Base-by-base conservation (phyloP, 2,113 vertebrate genomes). In the Typhlomys cinereus region DNA sequence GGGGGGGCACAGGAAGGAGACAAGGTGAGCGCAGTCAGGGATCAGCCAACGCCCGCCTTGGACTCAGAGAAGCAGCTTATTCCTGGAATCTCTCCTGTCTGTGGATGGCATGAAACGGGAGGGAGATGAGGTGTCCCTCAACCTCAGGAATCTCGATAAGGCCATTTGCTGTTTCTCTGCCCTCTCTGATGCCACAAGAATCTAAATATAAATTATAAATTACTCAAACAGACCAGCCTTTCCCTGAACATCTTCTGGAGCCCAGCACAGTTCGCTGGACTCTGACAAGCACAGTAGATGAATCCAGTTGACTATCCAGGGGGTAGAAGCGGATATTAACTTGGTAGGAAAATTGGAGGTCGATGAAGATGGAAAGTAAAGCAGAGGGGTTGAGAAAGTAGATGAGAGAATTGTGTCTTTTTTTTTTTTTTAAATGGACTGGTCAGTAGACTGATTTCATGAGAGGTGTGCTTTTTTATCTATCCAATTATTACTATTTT, bases 1-100 rank as follows among this genome's bases (percentile, higher is more conserved):
- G 97, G 27, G 64, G 85, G 96, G 96, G 91, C 2, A 64, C 34
- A 48, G 4, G 39, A 61, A 80, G 97, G 88, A 95, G 0, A 34
- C 21, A 7, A 3, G 95, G 50, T 62, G 5, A 9, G 84, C 74
- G 48, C 4, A 89, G 1, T 39, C 23, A 74, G 76, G 87, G 50
- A 83, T 90, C 23, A 7, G 52, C 90, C 54, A n/a, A 64, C 0
- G 39, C 74, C 0, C 1, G 52, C 18, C 78, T 48, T 92, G 9
- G 57, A 75, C 41, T 7, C 0, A 0, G 39, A 64, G 46, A 66
- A 87, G 25, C 12, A 18, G 50, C 39, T 82, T 71, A 59, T 83
- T 70, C 50, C 62, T 61, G 81, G 69, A 74, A 6, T 73, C 20
- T 27, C 7, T 11, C 29, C 61, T 87, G 29, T 20, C 4, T 44